phyloP scores from a whole-genome alignment of 2,113 vertebrate species.

The Ramphastos sulfuratus region DNA sequence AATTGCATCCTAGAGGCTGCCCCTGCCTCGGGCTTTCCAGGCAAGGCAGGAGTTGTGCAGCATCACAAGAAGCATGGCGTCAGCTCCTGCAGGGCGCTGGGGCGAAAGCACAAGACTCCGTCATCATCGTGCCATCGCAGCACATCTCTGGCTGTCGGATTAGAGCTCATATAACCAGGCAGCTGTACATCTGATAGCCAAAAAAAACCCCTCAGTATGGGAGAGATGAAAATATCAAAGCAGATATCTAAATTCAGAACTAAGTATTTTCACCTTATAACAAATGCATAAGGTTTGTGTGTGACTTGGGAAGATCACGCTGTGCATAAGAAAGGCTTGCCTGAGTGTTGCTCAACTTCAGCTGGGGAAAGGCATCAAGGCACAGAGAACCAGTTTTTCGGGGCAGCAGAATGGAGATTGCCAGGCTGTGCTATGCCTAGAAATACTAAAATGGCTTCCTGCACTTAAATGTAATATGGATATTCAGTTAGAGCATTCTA shows the following conservation, averaged over 20 bases:
- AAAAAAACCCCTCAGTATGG: neutral
- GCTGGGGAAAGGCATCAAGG: neutral
- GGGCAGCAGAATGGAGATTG: neutral
- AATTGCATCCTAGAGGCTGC: neutral
- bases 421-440: neutral
- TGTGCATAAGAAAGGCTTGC: neutral
- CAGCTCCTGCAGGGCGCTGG: neutral
- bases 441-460: slow-evolving; percentile 52
- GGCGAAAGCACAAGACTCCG: neutral
- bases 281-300: neutral
- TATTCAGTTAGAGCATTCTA: neutral
- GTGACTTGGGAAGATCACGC: neutral
- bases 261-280: neutral
- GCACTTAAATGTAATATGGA: neutral
- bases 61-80: neutral
- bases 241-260: neutral
- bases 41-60: neutral
- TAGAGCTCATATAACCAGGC: neutral
- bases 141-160: neutral
- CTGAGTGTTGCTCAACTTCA: neutral
- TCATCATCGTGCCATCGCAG: rapidly evolving
- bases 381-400: slow-evolving; percentile 9
- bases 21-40: neutral
- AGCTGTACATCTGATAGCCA: neutral
- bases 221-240: neutral